Evolutionary conservation across 2,113 vertebrate genomes (phyloP), one percentile per base, ranked within the genome.

Genomic region (Catharus minimus): DNA sequence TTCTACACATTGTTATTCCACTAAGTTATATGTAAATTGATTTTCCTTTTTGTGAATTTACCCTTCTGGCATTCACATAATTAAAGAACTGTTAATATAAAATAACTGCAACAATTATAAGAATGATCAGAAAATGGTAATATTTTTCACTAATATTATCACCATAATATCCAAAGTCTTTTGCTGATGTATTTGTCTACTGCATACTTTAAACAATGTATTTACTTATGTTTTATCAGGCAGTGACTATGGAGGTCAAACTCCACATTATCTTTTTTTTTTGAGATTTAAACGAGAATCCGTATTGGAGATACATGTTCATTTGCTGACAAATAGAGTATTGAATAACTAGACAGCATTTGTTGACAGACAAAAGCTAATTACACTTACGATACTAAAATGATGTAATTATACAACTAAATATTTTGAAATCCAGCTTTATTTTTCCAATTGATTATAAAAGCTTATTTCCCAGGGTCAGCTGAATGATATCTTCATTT

Each of bases 371-470:
- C 44, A 78, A 94, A 78, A 87, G 32, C 57, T 82, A 82, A 94
- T 65, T 38, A 82, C 23, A 66, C 49, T 95, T 72, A 60, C 36
- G 47, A 13, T 69, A 53, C 57, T 44, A 67, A 92, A 94, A 82
- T 82, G 23, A 78, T 90, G 64, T 36, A 32, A 61, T 90, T 68
- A 73, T 86, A 41, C 55, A 75, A 89, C 56, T 57, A 33, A 61
- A 65, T 62, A 86, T 79, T 94, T 61, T 96, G 57, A 92, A 77
- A 94, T 94, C 16, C 77, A 72, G 28, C 64, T 92, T 90, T 94
- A 80, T 87, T 95, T 90, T 94, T 88, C 72, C 62, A 21, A 9
- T 81, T 92, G 87, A 95, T 76, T 92, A 93, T 95, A 95, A 96
- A 97, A 96, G 64, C 38, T 88, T 93, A 56, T 96, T 96, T 95